Percentiles rank a stretch among this genome's conserved stretches.
These are phyloP conservation scores for Nipponia nippon DNA, from an alignment of 2,113 vertebrate species.

Conservation along the genomic window DNA sequence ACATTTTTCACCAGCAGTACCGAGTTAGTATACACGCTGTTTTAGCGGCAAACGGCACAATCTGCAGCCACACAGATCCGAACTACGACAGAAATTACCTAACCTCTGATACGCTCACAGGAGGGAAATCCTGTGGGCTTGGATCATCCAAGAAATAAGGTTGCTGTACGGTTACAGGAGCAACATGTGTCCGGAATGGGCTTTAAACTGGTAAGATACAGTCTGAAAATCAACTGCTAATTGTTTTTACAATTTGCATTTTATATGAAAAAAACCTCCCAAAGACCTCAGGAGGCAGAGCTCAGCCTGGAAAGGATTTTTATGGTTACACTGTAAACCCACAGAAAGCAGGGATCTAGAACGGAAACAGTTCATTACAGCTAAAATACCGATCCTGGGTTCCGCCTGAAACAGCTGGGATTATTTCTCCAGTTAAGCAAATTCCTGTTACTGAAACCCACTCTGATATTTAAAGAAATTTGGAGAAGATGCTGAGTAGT, in stretches of 20 bases:
- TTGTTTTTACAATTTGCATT: neutral
- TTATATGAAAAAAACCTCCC: neutral
- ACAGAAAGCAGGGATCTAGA: neutral
- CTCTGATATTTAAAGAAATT: neutral
- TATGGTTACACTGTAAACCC: neutral
- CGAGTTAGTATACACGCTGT: fast-evolving
- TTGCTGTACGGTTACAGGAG: neutral
- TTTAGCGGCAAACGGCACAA: neutral
- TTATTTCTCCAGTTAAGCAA: neutral
- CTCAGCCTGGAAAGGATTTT: conserved; percentile 22
- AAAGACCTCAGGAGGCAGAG: neutral
- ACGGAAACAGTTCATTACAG: neutral
- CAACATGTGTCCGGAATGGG: neutral
- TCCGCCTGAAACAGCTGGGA: neutral
- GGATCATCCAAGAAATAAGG: neutral
- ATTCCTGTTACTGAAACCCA: conserved; percentile 1
- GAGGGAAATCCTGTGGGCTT: neutral
- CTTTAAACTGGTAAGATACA: neutral
- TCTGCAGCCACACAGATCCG: neutral
- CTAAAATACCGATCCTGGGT: neutral
- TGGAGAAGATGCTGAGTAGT: neutral
- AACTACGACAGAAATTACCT: neutral
- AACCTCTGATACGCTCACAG: neutral
- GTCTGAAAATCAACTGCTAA: neutral
- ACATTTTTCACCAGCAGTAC: neutral